Evolutionary conservation across 1,140 invertebrate genomes (phyloP).

Genomic region (Tribolium castaneum): DNA sequence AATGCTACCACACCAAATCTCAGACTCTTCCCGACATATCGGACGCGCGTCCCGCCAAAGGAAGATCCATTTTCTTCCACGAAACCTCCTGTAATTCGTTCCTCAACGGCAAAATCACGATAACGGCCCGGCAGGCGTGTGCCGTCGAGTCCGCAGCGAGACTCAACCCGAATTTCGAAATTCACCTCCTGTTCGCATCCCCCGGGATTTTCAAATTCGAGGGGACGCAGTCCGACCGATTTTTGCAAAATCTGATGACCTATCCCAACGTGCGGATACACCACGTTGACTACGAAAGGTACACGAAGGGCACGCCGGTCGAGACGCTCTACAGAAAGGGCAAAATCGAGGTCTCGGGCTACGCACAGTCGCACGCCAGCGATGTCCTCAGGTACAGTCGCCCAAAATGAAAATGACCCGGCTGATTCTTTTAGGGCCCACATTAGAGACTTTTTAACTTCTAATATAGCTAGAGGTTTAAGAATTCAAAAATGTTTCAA

Average conservation of each 20-base stretch:
- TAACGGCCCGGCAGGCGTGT: constrained; percentile 72
- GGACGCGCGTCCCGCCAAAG: constrained; percentile 24
- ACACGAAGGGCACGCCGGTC: constrained; percentile 71
- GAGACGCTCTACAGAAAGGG: constrained; percentile 70
- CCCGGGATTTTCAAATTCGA: constrained; percentile 62
- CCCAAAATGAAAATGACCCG: too few relatives aligned
- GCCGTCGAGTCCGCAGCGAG: constrained; percentile 75
- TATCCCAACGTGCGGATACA: constrained; percentile 72
- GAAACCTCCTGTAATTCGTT: constrained; percentile 64
- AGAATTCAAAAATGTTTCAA: too few relatives aligned
- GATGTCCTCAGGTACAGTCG: constrained; percentile 69
- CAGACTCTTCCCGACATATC: constrained; percentile 11
- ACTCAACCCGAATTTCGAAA: constrained; percentile 69
- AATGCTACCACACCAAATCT: constrained; percentile 15
- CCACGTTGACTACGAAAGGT: constrained; percentile 69
- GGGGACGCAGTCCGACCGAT: constrained; percentile 58
- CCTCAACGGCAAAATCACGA: constrained; percentile 59
- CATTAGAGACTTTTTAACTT: too few relatives aligned
- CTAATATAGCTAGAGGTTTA: too few relatives aligned
- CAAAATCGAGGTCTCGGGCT: constrained; percentile 68
- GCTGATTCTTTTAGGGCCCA: too few relatives aligned
- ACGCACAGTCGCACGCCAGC: constrained; percentile 71
- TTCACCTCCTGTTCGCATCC: constrained; percentile 70
- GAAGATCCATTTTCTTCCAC: constrained; percentile 62
- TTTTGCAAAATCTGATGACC: constrained; percentile 64